These are phyloP conservation scores for Neodon shergylaensis DNA, from an alignment of 2,113 vertebrate species.

Conservation along the genomic window DNA sequence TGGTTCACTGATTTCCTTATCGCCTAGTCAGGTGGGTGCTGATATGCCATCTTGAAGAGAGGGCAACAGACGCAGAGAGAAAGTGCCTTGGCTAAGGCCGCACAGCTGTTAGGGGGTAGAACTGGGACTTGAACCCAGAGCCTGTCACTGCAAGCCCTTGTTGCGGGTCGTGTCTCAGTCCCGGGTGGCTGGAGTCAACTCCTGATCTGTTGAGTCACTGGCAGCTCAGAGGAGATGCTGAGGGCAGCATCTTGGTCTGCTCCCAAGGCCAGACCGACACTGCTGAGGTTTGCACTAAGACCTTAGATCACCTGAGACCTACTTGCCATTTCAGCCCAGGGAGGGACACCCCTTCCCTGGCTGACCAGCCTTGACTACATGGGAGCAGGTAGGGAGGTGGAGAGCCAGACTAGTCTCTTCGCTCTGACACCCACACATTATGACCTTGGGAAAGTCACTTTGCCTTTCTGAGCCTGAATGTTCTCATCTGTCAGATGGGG, in stretches of 20 bases:
- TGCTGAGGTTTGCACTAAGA: constrained; percentile 34
- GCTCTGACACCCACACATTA: neutral
- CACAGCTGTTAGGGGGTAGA: neutral
- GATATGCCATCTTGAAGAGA: neutral
- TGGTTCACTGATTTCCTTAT: neutral
- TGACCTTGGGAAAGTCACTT: neutral
- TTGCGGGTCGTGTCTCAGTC: neutral
- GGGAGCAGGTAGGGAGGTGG: neutral
- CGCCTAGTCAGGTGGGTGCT: neutral
- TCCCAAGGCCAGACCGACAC: neutral
- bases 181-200: neutral
- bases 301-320: constrained; percentile 42
- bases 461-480: neutral
- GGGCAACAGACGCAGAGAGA: neutral
- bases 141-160: neutral
- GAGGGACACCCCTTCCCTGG: too few species aligned
- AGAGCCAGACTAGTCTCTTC: neutral
- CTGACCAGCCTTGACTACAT: too few species aligned
- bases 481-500: constrained; percentile 14
- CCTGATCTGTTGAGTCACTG: constrained; percentile 7
- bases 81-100: neutral
- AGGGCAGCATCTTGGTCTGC: neutral
- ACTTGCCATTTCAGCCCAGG: neutral
- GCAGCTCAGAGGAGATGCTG: neutral
- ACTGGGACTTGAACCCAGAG: neutral